Base-by-base conservation (phyloP, 2,113 vertebrate genomes). In the Anoura caudifer region DNA sequence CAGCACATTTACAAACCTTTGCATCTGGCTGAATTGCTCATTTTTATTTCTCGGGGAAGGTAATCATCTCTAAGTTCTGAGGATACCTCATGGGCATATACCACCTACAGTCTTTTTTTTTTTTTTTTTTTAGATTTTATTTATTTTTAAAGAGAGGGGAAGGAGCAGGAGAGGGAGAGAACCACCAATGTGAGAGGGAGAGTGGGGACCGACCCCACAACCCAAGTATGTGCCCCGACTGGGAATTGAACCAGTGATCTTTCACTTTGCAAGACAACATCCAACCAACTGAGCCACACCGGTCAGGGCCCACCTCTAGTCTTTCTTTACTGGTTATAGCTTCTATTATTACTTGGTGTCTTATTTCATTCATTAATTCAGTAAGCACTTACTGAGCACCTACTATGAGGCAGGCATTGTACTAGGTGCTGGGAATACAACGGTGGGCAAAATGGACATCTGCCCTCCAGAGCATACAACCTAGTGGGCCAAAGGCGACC, bases 381-480 rank as follows among this genome's bases (percentile, higher is more conserved):
- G 38, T n/a, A 87, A 93, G 84, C 56, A 38, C 38, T 94, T 83
- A 76, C 14, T 36, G n/a, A 83, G 54, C 24, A 24, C 20, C 45
- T 72, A 5, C 61, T 45, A 5, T 15, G 67, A 17, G 11, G 43
- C 38, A 77, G 31, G 47, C 24, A 26, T n/a, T 70, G 31, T 77
- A 16, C 24, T 63, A 80, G n/a, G 91, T 83, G 22, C 63, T 95
- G 8, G 26, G 43, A 33, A 86, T 52, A 22, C 11, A 61, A 69
- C 1, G n/a, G 26, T 63, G 17, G 50, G 17, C 54, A 87, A 90
- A 84, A n/a, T 14, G 20, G 33, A 87, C 31, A n/a, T 12, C 41
- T 82, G n/a, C 19, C 20, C 41, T 52, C 17, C 31, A 8, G 63
- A 79, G 31, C 0, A 0, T 54, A 38, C 11, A 38, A 13, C 38